Conservation (phyloP, 1,140 invertebrate genomes). For the Maconellicoccus hirsutus region DNA sequence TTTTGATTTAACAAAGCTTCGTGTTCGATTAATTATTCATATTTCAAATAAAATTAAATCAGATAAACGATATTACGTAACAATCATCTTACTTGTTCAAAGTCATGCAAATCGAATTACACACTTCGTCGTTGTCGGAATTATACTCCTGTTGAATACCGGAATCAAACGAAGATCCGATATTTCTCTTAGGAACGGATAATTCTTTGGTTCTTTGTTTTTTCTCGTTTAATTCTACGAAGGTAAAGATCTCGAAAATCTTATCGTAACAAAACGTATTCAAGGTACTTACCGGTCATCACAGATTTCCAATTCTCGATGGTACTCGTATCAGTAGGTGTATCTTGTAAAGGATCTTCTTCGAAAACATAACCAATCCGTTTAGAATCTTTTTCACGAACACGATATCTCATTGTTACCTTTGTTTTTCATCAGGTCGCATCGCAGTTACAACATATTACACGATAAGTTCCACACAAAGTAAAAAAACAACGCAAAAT, state of each 20-base stretch:
- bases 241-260: neutral
- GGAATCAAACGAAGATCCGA: conserved; percentile 12
- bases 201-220: neutral
- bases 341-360: neutral
- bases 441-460: neutral
- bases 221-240: neutral
- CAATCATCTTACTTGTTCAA: neutral
- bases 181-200: neutral
- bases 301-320: conserved; percentile 15
- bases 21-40: too few species aligned
- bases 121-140: conserved; percentile 13
- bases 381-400: neutral
- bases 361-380: neutral
- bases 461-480: neutral
- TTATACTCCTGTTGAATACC: conserved; percentile 14
- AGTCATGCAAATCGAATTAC: conserved; percentile 13
- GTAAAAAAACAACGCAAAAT: neutral
- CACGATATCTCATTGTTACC: neutral
- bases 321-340: neutral
- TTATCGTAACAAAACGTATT: too few species aligned
- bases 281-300: conserved; percentile 1
- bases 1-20: too few species aligned
- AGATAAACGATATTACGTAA: too few species aligned
- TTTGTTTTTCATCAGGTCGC: neutral
- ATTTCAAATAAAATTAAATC: too few species aligned